These are phyloP conservation scores for Python bivittatus DNA, from an alignment of 2,113 vertebrate species.

Conservation along the genomic window DNA sequence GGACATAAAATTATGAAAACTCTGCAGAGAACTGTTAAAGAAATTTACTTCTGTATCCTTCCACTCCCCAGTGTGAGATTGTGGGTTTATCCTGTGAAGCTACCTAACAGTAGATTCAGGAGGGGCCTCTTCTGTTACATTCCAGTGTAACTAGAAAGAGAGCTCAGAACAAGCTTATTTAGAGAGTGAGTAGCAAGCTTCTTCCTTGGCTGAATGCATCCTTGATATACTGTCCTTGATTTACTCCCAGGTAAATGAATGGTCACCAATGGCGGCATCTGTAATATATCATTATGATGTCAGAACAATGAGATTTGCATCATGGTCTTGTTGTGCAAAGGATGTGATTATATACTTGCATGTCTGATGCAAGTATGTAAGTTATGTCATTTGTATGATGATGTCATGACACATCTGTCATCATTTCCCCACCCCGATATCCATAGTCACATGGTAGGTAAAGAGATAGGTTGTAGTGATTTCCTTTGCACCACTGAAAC, in stretches of 20 bases:
- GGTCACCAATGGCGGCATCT: background rate
- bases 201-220: background rate
- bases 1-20: background rate
- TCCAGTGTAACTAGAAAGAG: background rate
- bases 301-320: no score
- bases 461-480: background rate
- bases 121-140: background rate
- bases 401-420: no score
- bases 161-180: background rate
- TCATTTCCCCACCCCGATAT: no score
- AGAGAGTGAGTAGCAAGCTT: background rate
- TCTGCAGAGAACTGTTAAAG: background rate
- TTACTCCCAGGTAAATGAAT: background rate
- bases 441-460: no score
- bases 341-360: no score
- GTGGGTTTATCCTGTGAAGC: background rate
- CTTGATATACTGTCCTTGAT: background rate
- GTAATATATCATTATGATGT: no score
- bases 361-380: no score
- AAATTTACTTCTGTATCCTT: no score
- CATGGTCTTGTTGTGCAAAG: no score
- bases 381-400: no score
- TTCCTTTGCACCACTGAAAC: background rate
- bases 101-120: background rate
- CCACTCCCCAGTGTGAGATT: background rate